Conservation (phyloP, 2,113 vertebrate genomes). For the Paracanthobrama guichenoti region DNA sequence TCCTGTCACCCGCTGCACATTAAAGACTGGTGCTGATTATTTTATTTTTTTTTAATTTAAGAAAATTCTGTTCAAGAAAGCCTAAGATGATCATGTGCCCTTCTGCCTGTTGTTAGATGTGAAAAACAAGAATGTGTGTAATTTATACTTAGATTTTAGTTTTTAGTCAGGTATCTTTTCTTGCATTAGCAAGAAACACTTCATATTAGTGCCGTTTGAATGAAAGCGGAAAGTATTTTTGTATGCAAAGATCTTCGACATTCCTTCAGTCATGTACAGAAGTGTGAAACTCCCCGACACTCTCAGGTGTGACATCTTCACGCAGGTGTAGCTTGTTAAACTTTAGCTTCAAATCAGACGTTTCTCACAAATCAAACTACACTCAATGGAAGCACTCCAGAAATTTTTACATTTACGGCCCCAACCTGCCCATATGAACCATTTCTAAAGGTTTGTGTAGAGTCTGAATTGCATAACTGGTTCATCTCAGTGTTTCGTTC, state of each 20-base stretch:
- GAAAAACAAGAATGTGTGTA: constrained; percentile 70
- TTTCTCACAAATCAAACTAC: background rate
- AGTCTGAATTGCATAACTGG: background rate
- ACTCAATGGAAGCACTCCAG: constrained; percentile 8
- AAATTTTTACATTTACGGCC: background rate
- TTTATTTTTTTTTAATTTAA: background rate
- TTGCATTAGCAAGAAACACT: constrained; percentile 41
- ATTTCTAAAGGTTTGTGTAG: background rate
- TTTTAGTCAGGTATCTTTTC: constrained; percentile 58
- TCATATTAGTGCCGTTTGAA: constrained; percentile 66
- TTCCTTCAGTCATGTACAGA: constrained; percentile 65
- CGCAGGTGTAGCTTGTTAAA: background rate
- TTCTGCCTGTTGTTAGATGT: constrained; percentile 72
- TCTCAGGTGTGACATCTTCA: constrained; percentile 24
- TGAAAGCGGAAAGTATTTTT: constrained; percentile 73
- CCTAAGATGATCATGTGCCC: constrained; percentile 53
- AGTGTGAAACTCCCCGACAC: background rate
- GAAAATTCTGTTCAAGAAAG: background rate
- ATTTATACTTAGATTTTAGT: constrained; percentile 68
- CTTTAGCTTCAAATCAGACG: background rate
- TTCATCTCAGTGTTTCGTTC: background rate
- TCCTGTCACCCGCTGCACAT: constrained; percentile 4
- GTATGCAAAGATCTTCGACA: constrained; percentile 66
- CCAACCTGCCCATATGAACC: background rate
- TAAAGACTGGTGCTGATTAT: constrained; percentile 30